Evolutionary conservation across 2,113 vertebrate genomes (phyloP).

Genomic region (Pteropus alecto): DNA sequence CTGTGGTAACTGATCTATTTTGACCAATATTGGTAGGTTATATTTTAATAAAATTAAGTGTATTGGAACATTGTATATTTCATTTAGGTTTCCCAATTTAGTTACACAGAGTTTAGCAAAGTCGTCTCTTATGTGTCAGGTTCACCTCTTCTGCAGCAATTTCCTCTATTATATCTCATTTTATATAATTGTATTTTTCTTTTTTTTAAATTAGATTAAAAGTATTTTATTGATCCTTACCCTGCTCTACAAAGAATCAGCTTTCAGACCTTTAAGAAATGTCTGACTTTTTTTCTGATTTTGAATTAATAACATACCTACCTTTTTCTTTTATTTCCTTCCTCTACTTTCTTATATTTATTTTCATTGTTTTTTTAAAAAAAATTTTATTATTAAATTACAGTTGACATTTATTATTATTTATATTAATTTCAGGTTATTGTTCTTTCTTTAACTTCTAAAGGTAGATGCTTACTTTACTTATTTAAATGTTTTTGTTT

Average conservation of each 20-base stretch:
- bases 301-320: neutral
- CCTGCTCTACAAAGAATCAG: neutral
- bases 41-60: neutral
- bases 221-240: neutral
- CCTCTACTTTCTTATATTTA: neutral
- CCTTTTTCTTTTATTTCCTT: neutral
- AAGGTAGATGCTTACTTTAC: neutral
- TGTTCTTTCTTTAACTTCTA: neutral
- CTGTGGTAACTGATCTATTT: neutral
- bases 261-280: neutral
- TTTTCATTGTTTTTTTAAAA: neutral
- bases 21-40: neutral
- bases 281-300: neutral
- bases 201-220: neutral
- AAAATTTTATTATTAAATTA: too few relatives aligned
- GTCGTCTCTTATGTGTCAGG: neutral
- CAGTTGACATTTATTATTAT: too few relatives aligned
- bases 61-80: neutral
- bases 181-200: neutral
- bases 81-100: slow-evolving; percentile 9
- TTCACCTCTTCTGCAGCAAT: neutral
- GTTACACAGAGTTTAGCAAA: neutral
- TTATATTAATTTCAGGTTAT: too few relatives aligned
- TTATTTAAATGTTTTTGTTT: neutral
- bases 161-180: neutral